Base-by-base conservation (phyloP, 1,140 invertebrate genomes). In the Drosophila sechellia region DNA sequence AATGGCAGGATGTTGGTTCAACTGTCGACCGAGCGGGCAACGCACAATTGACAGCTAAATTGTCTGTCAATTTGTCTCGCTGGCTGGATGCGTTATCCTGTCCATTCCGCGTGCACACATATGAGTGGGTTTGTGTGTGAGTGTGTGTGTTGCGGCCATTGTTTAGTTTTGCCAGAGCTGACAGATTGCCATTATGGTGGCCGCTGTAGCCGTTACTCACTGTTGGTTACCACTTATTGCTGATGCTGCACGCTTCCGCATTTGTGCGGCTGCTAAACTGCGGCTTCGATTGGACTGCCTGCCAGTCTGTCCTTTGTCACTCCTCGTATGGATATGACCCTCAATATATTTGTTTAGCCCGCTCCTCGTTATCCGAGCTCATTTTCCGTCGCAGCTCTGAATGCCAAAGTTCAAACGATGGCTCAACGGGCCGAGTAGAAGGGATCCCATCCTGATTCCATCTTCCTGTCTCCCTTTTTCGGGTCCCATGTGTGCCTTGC, bases 31-130 rank as follows among this genome's bases (percentile, higher is more conserved):
- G 72, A 59, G 60, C 77, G 17, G 70, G 65, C 71, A 73, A 79
- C 71, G 66, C 63, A 89, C 83, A 87, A 87, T 87, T 89, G 83
- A 89, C 84, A 89, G 83, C 75, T 89, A 89, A 87, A 87, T 87
- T 87, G 83, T 87, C 71, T 87, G 84, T 90, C 84, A 87, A 89
- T 87, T 87, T 87, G 83, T 87, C 84, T 87, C 79, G 76, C 79
- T 77, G 61, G 56, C 84, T 89, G 83, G 78, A 81, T 87, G 75
- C 79, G 84, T 79, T 86, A 61, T 52, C 79, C 57, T 75, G 43
- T 70, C 34, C 22, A 15, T 39, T 17, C n/a, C 31, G 45, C 22
- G 39, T 68, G 11, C 52, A 61, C n/a, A n/a, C 52, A 61, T 20
- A n/a, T 34, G 35, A 22, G 53, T 53, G 34, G 42, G 49, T 63